Conservation (phyloP, 2,113 vertebrate genomes). For the Chaetodon trifascialis region DNA sequence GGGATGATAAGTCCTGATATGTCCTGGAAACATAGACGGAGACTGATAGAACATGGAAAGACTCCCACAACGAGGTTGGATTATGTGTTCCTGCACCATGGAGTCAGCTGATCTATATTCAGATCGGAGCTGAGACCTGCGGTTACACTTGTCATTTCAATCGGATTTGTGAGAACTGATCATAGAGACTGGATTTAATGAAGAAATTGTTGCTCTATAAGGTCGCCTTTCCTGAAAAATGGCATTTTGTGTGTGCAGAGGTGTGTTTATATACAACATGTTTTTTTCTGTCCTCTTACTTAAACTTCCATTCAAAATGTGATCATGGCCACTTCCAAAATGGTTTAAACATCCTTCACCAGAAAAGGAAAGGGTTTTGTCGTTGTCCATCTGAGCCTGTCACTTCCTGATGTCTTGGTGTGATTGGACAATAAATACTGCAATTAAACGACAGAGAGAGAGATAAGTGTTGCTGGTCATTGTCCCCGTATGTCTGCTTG, state of each 20-base stretch:
- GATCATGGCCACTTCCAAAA: neutral
- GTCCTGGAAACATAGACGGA: constrained; percentile 39
- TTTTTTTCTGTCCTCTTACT: neutral
- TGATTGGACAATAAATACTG: constrained; percentile 64
- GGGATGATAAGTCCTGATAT: constrained; percentile 52
- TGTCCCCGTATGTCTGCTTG: constrained; percentile 20
- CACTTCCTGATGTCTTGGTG: constrained; percentile 43
- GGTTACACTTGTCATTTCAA: constrained; percentile 36
- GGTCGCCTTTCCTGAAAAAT: too few relatives aligned
- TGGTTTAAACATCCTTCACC: constrained; percentile 8
- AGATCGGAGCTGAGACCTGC: constrained; percentile 11
- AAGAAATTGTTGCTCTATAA: neutral
- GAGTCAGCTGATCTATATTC: constrained; percentile 35
- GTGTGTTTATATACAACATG: neutral
- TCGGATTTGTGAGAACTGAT: constrained; percentile 19
- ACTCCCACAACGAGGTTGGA: constrained; percentile 19
- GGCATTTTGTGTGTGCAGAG: neutral
- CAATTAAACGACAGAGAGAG: constrained; percentile 55
- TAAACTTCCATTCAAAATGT: neutral
- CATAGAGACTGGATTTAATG: constrained; percentile 26
- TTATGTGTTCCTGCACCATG: constrained; percentile 31
- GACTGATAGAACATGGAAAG: constrained; percentile 25
- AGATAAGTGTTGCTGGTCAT: constrained; percentile 43
- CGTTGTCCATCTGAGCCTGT: constrained; percentile 42
- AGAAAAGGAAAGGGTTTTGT: constrained; percentile 25